Evolutionary conservation across 2,888 invertebrate species (phyloP).

Genomic region (Hydropsyche betteni): DNA sequence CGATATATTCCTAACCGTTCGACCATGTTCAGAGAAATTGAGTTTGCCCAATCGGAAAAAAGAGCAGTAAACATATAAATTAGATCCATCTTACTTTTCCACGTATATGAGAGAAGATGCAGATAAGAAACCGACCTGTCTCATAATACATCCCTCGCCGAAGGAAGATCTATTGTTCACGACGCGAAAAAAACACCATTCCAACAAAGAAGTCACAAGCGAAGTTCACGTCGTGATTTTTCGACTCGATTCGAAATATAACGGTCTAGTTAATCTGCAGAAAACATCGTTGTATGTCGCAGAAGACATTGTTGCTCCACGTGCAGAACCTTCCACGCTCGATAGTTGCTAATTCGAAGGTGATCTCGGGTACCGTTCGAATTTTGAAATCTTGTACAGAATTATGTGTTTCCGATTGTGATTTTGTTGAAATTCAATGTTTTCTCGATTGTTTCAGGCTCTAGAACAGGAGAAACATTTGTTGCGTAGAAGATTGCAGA

Average conservation of each 20-base stretch:
- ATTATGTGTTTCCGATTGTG: background rate
- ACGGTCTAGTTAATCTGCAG: constrained; percentile 33
- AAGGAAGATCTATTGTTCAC: no score
- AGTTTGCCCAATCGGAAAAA: no score
- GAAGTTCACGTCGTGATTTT: no score
- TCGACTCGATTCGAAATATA: constrained; percentile 13
- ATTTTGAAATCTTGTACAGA: background rate
- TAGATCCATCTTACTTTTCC: no score
- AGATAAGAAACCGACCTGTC: no score
- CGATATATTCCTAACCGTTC: no score
- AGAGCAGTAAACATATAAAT: no score
- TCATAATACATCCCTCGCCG: no score
- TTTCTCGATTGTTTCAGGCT: constrained; percentile 68
- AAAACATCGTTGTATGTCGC: constrained; percentile 13
- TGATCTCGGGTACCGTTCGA: background rate
- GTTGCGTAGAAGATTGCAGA: constrained; percentile 83
- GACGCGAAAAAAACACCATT: no score
- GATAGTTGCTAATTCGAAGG: constrained; percentile 24
- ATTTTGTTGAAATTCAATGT: background rate
- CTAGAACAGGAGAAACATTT: constrained; percentile 94
- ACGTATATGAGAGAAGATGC: no score
- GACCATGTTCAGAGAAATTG: no score
- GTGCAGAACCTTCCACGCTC: constrained; percentile 24
- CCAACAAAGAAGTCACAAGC: no score
- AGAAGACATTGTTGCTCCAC: constrained; percentile 27